These are phyloP conservation scores for Acanthiza pusilla DNA, from an alignment of 2,797 vertebrate species.

Conservation along the genomic window DNA sequence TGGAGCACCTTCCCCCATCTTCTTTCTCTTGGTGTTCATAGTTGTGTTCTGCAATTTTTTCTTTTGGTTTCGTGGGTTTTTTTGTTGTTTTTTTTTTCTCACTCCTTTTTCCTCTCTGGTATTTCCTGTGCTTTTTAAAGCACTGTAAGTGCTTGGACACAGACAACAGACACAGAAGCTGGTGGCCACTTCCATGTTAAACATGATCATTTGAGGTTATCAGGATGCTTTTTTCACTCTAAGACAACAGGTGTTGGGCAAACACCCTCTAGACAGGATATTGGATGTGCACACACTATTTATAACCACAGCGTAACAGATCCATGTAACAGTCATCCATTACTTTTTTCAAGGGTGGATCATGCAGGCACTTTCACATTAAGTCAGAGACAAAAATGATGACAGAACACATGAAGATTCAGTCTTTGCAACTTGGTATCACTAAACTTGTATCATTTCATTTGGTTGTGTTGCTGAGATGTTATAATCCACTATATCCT, in stretches of 20 bases:
- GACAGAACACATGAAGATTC: not conserved
- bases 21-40: not conserved
- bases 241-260: not conserved
- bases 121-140: not conserved
- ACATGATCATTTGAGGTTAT: not conserved
- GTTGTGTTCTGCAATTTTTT: not conserved
- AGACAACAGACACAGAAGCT: not conserved
- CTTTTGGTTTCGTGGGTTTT: rapidly evolving
- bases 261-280: not conserved
- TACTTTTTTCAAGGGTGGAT: not conserved
- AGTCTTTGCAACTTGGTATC: not conserved
- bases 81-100: not conserved
- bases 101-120: not conserved
- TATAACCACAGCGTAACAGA: not conserved
- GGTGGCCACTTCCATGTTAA: not conserved
- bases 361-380: not conserved
- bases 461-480: not conserved
- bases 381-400: not conserved
- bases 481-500: not conserved
- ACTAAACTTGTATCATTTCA: not conserved
- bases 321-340: not conserved
- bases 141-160: not conserved
- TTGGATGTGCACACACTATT: not conserved
- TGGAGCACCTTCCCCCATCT: not conserved
- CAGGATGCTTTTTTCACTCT: not conserved